These are phyloP conservation scores for Monopis laevigella DNA, from an alignment of 2,888 invertebrate species.

Conservation along the genomic window DNA sequence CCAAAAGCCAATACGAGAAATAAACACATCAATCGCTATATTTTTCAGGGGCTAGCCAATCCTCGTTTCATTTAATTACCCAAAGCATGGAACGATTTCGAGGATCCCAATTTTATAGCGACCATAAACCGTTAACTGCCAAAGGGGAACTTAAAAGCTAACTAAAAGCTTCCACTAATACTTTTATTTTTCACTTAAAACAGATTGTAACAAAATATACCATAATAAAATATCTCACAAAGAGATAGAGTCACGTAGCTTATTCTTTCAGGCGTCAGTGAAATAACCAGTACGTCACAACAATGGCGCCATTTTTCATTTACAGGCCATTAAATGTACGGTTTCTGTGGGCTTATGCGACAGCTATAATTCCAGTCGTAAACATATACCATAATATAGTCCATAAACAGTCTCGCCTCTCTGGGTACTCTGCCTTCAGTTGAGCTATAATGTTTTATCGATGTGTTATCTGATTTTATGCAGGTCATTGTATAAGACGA, in stretches of 20 bases:
- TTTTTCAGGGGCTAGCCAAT: no score
- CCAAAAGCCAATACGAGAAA: no score
- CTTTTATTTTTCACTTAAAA: no score
- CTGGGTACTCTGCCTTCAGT: neutral
- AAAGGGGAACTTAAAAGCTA: no score
- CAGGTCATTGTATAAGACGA: no score
- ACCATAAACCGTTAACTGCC: no score
- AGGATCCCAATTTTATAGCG: no score
- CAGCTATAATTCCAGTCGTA: constrained; percentile 37
- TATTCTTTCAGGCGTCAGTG: constrained; percentile 7
- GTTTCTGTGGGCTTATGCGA: constrained; percentile 31
- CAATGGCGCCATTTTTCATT: constrained; percentile 44
- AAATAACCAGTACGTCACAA: constrained; percentile 20
- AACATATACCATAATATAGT: constrained; percentile 31
- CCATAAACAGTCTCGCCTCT: constrained; percentile 6
- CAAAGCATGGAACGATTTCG: no score
- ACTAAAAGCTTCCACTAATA: no score
- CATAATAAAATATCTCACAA: constrained; percentile 5
- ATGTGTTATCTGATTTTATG: no score
- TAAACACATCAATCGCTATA: no score
- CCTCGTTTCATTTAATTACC: no score
- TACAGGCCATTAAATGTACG: constrained; percentile 45
- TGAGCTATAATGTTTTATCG: neutral
- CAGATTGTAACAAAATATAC: constrained; percentile 4
- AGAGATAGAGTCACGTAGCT: constrained; percentile 5